Percentiles rank a stretch among this genome's conserved stretches.
These are phyloP conservation scores for Spondyliosoma cantharus DNA, from an alignment of 2,797 vertebrate genomes.

Conservation along the genomic window DNA sequence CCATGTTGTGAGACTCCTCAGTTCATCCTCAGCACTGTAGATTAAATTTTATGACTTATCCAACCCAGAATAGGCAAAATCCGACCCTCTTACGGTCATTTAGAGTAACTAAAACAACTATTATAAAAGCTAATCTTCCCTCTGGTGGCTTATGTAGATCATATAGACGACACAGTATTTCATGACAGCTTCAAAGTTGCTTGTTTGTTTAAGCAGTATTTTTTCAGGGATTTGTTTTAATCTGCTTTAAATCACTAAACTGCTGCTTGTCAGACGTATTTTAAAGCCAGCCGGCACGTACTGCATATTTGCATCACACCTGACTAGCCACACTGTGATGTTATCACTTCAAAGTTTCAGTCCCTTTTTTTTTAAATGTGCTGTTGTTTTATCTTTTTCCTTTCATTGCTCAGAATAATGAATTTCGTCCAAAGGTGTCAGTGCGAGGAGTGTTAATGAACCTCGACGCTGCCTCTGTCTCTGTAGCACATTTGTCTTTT, in stretches of 20 bases:
- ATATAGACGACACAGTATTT: too few species aligned
- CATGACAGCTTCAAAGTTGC: too few species aligned
- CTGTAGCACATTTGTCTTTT: slow-evolving; percentile 40
- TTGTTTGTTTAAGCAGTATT: neutral
- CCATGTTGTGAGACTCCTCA: too few species aligned
- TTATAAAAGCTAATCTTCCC: too few species aligned
- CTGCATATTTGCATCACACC: slow-evolving; percentile 16
- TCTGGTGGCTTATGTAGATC: too few species aligned
- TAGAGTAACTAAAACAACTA: too few species aligned
- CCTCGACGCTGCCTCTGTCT: slow-evolving; percentile 6
- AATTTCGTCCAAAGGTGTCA: slow-evolving; percentile 34
- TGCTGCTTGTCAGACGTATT: neutral
- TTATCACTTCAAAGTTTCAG: slow-evolving; percentile 17
- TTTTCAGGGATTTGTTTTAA: neutral
- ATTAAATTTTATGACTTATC: too few species aligned
- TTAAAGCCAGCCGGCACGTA: neutral
- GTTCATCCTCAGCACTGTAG: too few species aligned
- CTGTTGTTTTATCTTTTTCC: slow-evolving; percentile 17
- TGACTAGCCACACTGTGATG: neutral
- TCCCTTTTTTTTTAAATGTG: neutral
- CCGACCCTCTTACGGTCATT: too few species aligned
- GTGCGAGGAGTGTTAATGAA: slow-evolving; percentile 44
- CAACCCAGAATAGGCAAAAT: too few species aligned
- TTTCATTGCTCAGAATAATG: slow-evolving; percentile 18
- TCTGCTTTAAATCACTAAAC: neutral